Conservation (phyloP, 1,140 invertebrate genomes). For the Polyergus mexicanus region DNA sequence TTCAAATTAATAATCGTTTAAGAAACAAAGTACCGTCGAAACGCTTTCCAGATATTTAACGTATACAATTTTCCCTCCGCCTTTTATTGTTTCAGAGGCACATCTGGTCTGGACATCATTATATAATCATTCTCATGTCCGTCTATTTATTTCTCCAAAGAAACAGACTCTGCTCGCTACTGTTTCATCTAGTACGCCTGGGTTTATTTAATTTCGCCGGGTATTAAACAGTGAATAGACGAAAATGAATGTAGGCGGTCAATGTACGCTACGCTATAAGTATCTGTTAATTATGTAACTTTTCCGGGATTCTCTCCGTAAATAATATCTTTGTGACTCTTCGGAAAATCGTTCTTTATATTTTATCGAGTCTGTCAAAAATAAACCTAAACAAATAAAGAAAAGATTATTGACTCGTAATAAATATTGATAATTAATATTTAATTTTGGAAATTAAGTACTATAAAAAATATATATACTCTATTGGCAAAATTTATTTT, state of each 20-base stretch:
- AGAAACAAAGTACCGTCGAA: background rate
- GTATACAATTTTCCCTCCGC: background rate
- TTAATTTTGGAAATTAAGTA: too few species aligned
- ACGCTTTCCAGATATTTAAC: constrained; percentile 12
- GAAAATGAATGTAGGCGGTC: constrained; percentile 66
- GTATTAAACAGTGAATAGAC: constrained; percentile 63
- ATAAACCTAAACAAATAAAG: background rate
- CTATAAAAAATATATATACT: too few species aligned
- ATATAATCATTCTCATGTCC: background rate
- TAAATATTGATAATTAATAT: background rate
- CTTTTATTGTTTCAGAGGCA: constrained; percentile 26
- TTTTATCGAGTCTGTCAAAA: background rate
- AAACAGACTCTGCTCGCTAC: constrained; percentile 40
- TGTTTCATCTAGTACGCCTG: constrained; percentile 58
- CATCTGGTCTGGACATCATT: constrained; percentile 30
- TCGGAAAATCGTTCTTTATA: background rate
- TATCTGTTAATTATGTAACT: constrained; percentile 57
- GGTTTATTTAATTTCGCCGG: constrained; percentile 66
- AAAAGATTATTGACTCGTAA: background rate
- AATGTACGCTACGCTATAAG: constrained; percentile 34
- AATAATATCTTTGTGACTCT: background rate
- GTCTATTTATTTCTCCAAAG: constrained; percentile 53
- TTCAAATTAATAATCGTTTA: background rate
- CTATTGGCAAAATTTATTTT: too few species aligned
- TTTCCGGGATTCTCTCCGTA: constrained; percentile 27